These are phyloP conservation scores for Dasysyrphus albostriatus DNA, from an alignment of 2,888 invertebrate genomes.

Conservation along the genomic window DNA sequence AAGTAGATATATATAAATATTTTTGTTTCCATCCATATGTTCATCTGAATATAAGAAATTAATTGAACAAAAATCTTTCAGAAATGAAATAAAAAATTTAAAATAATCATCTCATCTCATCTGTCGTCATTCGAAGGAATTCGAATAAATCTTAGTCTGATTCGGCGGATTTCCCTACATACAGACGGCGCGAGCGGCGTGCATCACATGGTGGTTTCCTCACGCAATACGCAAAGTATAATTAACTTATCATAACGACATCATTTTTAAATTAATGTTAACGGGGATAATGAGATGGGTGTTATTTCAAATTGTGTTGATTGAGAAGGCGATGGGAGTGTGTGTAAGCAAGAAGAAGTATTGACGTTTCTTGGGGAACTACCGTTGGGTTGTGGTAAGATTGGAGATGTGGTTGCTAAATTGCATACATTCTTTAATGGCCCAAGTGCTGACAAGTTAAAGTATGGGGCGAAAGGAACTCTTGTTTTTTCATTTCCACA, in stretches of 20 bases:
- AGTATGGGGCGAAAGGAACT: not conserved
- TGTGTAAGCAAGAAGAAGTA: not conserved
- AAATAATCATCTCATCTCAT: conserved; percentile 48
- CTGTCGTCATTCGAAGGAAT: conserved; percentile 61
- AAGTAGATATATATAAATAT: not conserved
- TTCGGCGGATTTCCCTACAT: conserved; percentile 59
- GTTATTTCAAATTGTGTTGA: conserved; percentile 43
- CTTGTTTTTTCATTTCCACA: not conserved
- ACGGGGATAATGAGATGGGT: conserved; percentile 53
- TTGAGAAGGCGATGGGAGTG: conserved; percentile 37
- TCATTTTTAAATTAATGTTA: conserved; percentile 69
- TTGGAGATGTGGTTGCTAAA: not conserved
- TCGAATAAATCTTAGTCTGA: conserved; percentile 66
- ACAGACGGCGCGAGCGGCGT: conserved; percentile 14
- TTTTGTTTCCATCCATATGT: not conserved
- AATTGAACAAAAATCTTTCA: conserved; percentile 55
- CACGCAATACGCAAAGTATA: conserved; percentile 30
- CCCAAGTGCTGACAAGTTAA: conserved; percentile 54
- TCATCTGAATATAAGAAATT: conserved; percentile 26
- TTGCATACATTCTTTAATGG: not conserved
- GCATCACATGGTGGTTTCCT: conserved; percentile 43
- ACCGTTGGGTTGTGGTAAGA: not conserved
- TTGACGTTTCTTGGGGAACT: not conserved
- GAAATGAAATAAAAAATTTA: conserved; percentile 19
- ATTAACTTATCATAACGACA: conserved; percentile 75